Percentiles rank a stretch among this genome's conserved stretches.
Conservation (phyloP, 2,888 invertebrate genomes). For the Cataglyphis livida region DNA sequence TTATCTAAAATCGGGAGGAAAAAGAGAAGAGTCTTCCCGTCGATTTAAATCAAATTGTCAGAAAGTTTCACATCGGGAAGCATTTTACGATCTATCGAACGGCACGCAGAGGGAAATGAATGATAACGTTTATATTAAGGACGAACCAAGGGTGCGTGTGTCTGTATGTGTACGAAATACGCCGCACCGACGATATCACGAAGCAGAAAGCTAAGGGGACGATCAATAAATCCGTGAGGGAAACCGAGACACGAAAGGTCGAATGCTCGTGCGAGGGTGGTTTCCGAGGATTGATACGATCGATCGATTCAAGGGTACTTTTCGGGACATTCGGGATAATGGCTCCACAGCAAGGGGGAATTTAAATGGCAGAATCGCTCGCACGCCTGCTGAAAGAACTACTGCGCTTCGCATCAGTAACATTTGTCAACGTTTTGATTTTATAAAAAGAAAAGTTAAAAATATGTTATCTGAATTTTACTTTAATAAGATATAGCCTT, state of each 20-base stretch:
- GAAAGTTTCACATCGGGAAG: conserved; percentile 36
- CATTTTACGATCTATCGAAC: conserved; percentile 44
- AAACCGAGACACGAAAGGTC: conserved; percentile 69
- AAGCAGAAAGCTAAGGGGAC: conserved; percentile 62
- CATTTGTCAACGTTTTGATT: neutral
- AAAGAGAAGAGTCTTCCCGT: conserved; percentile 10
- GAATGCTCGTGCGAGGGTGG: conserved; percentile 68
- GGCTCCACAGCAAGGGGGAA: neutral
- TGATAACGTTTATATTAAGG: conserved; percentile 33
- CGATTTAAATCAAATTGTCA: conserved; percentile 25
- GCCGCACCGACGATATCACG: conserved; percentile 58
- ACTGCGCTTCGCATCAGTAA: neutral
- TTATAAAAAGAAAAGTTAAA: neutral
- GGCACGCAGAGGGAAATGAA: conserved; percentile 38
- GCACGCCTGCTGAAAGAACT: neutral
- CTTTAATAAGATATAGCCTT: conserved; percentile 1
- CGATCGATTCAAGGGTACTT: conserved; percentile 62
- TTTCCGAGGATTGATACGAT: conserved; percentile 69
- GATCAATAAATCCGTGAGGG: conserved; percentile 70
- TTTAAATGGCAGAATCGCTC: conserved; percentile 32
- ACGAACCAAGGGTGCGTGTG: neutral
- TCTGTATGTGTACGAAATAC: conserved; percentile 4
- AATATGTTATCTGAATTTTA: no score
- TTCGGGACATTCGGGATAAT: conserved; percentile 47
- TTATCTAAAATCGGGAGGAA: conserved; percentile 16